Evolutionary conservation across 2,797 vertebrate species (phyloP).

Genomic region (Syndactyla subalaris): DNA sequence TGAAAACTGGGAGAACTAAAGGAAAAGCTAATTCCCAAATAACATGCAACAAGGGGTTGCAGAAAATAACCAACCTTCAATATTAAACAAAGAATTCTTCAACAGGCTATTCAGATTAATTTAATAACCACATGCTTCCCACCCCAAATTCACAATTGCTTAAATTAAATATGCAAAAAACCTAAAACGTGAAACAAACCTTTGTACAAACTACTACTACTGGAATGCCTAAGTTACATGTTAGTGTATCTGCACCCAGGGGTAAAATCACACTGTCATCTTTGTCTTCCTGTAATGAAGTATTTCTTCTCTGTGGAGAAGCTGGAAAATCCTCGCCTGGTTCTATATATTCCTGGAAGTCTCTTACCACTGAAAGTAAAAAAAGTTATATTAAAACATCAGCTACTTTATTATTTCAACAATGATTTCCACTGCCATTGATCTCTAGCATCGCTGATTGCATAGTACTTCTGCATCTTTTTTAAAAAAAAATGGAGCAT

Average conservation of each 20-base stretch:
- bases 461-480: neutral
- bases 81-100: neutral
- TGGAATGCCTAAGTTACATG: conserved; percentile 95
- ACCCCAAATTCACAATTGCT: conserved; percentile 17
- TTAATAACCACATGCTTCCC: neutral
- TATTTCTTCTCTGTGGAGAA: conserved; percentile 91
- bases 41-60: neutral
- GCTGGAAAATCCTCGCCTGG: conserved; percentile 92
- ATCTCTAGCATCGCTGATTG: neutral
- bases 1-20: neutral
- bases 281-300: conserved; percentile 81
- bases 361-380: conserved; percentile 89
- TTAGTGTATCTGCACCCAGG: conserved; percentile 94
- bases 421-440: conserved; percentile 32
- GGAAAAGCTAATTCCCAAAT: neutral
- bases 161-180: neutral
- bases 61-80: neutral
- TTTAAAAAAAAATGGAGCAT: neutral
- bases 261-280: conserved; percentile 94
- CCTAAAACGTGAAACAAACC: conserved; percentile 78
- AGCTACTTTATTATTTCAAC: conserved; percentile 57
- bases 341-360: conserved; percentile 97
- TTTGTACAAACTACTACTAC: conserved; percentile 97
- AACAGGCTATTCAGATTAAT: neutral
- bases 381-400: conserved; percentile 48